A percentile compares a stretch with the other conserved stretches of the same genome.
These are phyloP conservation scores for Sciurus carolinensis DNA, from an alignment of 2,797 vertebrate genomes.

Conservation along the genomic window DNA sequence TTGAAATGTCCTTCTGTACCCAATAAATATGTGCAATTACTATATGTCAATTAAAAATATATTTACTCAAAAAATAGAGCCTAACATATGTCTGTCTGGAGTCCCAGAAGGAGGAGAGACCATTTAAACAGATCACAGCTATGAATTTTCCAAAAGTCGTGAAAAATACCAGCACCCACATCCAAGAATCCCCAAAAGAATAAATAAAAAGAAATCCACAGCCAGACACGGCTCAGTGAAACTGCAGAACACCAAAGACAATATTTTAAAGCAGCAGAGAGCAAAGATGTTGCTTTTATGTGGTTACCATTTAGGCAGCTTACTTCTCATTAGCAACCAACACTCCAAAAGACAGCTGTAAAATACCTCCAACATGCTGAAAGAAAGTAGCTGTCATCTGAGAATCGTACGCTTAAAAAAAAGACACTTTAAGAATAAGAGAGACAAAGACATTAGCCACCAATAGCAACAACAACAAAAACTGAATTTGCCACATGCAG, in stretches of 20 bases:
- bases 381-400: not conserved
- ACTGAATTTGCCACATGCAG: not conserved
- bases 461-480: not conserved
- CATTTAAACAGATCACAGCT: not conserved
- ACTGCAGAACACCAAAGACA: not conserved
- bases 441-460: not conserved
- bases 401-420: not conserved
- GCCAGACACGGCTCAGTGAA: not conserved
- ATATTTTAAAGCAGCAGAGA: not conserved
- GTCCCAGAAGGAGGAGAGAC: not conserved
- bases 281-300: not conserved
- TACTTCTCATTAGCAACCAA: not conserved
- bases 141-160: constrained; percentile 8
- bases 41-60: not conserved
- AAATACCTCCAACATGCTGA: not conserved
- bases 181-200: not conserved
- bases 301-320: not conserved
- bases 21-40: not conserved
- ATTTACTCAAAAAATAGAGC: not conserved
- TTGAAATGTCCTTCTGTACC: not conserved
- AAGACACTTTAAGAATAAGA: not conserved
- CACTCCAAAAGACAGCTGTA: not conserved
- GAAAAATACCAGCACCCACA: not conserved
- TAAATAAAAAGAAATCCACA: not conserved
- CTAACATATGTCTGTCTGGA: not conserved